A percentile compares a stretch with the other conserved stretches of the same genome.
phyloP scores from a whole-genome alignment of 2,113 vertebrate genomes.

The Perca schrenkii region DNA sequence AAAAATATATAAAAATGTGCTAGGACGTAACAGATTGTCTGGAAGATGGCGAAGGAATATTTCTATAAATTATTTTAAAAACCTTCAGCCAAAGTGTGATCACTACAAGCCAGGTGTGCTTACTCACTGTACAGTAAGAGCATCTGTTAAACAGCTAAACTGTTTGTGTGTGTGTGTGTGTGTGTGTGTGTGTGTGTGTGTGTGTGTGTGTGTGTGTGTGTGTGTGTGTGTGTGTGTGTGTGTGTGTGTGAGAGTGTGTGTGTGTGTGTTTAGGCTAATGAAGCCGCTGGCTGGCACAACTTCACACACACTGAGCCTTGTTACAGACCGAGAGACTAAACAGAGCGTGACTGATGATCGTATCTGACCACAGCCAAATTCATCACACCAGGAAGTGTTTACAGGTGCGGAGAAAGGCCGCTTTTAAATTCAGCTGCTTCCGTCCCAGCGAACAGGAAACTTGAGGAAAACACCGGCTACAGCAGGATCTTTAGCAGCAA shows the following conservation, averaged over 20 bases:
- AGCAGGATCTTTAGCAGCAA: not conserved
- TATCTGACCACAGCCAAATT: not conserved
- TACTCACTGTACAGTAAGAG: not conserved
- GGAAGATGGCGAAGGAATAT: no score
- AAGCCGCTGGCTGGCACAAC: slow-evolving; percentile 41
- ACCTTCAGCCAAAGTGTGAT: not conserved
- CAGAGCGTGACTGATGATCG: slow-evolving; percentile 25
- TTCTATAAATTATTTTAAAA: no score
- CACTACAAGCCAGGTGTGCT: slow-evolving; percentile 3
- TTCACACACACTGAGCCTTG: slow-evolving; percentile 28
- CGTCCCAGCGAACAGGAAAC: not conserved
- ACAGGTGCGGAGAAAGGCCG: not conserved
- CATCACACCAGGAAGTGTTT: slow-evolving; percentile 29
- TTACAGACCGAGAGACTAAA: slow-evolving; percentile 27
- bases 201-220: not conserved
- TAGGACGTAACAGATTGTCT: no score
- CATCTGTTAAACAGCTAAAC: slow-evolving; percentile 5
- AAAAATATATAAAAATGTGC: no score
- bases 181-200: slow-evolving; percentile 1
- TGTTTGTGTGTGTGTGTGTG: not conserved
- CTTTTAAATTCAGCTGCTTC: not conserved
- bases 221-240: not conserved
- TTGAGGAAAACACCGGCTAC: not conserved
- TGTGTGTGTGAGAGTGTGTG: slow-evolving; percentile 1
- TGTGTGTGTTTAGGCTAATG: slow-evolving; percentile 23